A percentile compares a stretch with the other conserved stretches of the same genome.
These are phyloP conservation scores for Callosobruchus maculatus DNA, from an alignment of 2,888 invertebrate genomes.

Conservation along the genomic window DNA sequence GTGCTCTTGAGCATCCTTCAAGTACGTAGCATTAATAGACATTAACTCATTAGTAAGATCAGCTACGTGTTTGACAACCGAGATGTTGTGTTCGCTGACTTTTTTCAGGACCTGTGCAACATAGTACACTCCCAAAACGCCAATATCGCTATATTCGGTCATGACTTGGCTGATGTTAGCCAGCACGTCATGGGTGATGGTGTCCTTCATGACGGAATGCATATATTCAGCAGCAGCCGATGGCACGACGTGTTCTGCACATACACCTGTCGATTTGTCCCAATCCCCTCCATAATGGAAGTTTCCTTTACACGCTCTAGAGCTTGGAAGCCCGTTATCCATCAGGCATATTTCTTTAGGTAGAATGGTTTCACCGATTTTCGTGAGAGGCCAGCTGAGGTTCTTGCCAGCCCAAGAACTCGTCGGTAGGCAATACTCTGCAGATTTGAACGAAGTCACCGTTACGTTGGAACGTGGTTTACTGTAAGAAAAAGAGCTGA, in stretches of 20 bases:
- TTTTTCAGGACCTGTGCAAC: conserved; percentile 32
- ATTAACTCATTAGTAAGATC: conserved; percentile 46
- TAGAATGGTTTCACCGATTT: conserved; percentile 52
- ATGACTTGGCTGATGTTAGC: conserved; percentile 27
- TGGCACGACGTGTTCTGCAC: conserved; percentile 17
- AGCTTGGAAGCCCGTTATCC: conserved; percentile 56
- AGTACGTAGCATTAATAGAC: conserved; percentile 18
- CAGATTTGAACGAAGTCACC: background rate
- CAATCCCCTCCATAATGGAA: conserved; percentile 58
- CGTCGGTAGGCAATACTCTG: background rate
- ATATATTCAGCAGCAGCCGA: conserved; percentile 26
- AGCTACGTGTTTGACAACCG: background rate
- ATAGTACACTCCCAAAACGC: conserved; percentile 37
- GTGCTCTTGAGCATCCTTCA: conserved; percentile 50
- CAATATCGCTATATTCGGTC: conserved; percentile 22
- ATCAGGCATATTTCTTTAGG: conserved; percentile 58
- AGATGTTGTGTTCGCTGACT: background rate
- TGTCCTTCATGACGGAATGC: conserved; percentile 20
- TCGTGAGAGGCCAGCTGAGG: conserved; percentile 51
- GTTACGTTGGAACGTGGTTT: background rate
- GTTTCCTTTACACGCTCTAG: conserved; percentile 56
- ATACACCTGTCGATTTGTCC: conserved; percentile 45
- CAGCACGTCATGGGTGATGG: conserved; percentile 20
- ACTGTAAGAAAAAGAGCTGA: background rate
- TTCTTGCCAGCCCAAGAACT: background rate